These are phyloP conservation scores for Trissolcus japonicus DNA, from an alignment of 2,888 invertebrate species.

Conservation along the genomic window DNA sequence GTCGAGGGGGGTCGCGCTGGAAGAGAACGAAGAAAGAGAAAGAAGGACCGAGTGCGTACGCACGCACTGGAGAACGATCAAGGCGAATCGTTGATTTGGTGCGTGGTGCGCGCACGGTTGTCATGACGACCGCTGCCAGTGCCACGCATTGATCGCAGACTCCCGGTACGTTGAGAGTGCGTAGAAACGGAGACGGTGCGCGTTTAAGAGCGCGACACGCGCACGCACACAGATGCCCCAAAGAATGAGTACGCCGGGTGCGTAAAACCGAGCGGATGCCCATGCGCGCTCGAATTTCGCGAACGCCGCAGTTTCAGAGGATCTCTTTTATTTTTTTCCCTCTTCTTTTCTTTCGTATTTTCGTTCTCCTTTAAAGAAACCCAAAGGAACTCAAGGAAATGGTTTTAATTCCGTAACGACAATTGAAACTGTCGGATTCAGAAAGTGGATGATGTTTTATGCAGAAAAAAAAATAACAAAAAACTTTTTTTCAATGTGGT, in stretches of 20 bases:
- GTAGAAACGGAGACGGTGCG: conserved; percentile 56
- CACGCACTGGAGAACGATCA: conserved; percentile 67
- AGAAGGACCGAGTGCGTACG: conserved; percentile 43
- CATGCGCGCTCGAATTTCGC: conserved; percentile 47
- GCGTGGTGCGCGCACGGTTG: conserved; percentile 71
- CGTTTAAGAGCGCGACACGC: conserved; percentile 55
- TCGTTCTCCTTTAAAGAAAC: conserved; percentile 8
- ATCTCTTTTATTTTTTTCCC: conserved; percentile 2
- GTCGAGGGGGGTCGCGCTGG: conserved; percentile 16
- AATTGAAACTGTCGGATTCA: conserved; percentile 14
- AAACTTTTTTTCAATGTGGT: too few relatives aligned
- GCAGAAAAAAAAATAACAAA: too few relatives aligned
- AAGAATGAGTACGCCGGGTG: conserved; percentile 44
- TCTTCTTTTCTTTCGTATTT: conserved; percentile 6
- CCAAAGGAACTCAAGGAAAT: conserved; percentile 21
- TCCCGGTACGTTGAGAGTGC: conserved; percentile 73
- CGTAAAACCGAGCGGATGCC: conserved; percentile 25
- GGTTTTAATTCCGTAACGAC: conserved; percentile 40
- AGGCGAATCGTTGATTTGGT: conserved; percentile 69
- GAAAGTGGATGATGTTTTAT: conserved; percentile 11
- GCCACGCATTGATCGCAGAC: conserved; percentile 76
- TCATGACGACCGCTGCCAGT: conserved; percentile 73
- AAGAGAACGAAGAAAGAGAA: conserved; percentile 32
- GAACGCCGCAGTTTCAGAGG: conserved; percentile 6
- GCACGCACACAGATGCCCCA: conserved; percentile 41